Evolutionary conservation across 2,888 invertebrate genomes (phyloP).

Genomic region (Xylota sylvarum): DNA sequence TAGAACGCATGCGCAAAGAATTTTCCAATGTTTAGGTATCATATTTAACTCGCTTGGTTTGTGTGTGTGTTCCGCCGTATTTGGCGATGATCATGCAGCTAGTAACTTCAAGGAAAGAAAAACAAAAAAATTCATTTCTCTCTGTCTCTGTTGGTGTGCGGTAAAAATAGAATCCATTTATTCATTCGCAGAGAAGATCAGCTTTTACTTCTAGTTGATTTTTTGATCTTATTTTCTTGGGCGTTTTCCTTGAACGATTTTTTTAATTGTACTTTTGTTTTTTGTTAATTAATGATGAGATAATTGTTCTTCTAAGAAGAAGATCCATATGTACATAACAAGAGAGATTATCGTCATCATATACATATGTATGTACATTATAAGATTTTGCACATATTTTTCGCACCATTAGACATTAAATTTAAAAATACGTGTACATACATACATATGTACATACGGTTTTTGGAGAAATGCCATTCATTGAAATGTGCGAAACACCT

Average conservation of each 20-base stretch:
- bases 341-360: constrained; percentile 9
- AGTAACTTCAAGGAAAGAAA: constrained; percentile 45
- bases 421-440: background rate
- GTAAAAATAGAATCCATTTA: constrained; percentile 68
- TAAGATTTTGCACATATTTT: background rate
- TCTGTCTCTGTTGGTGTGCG: constrained; percentile 29
- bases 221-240: constrained; percentile 59
- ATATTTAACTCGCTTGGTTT: constrained; percentile 49
- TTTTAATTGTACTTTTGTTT: constrained; percentile 19
- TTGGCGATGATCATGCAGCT: constrained; percentile 73
- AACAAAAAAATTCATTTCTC: constrained; percentile 36
- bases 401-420: background rate
- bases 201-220: constrained; percentile 5
- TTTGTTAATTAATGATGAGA: constrained; percentile 72
- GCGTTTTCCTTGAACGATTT: constrained; percentile 71
- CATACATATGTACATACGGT: background rate
- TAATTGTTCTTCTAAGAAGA: constrained; percentile 53
- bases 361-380: no score
- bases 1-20: constrained; percentile 72
- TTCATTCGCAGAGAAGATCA: constrained; percentile 51
- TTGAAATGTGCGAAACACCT: constrained; percentile 33
- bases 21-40: constrained; percentile 74
- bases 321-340: constrained; percentile 30
- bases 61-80: constrained; percentile 71
- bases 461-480: constrained; percentile 45